Evolutionary conservation across 2,113 vertebrate genomes (phyloP).

Genomic region (Leptobrachium leishanense): DNA sequence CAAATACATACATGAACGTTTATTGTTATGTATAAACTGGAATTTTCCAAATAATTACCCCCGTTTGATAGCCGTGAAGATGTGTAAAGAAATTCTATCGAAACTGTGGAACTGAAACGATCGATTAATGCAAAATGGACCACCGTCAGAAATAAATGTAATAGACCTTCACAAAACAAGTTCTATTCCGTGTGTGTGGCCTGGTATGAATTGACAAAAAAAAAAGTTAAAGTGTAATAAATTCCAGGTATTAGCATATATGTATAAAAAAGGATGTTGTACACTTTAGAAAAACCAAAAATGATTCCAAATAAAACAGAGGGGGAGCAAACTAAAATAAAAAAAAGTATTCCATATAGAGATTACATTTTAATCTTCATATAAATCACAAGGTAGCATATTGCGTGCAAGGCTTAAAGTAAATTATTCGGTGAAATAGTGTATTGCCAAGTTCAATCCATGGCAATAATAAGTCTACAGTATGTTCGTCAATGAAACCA

Average conservation of each 20-base stretch:
- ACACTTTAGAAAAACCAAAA: constrained; percentile 69
- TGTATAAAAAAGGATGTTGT: constrained; percentile 61
- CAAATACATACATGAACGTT: no score
- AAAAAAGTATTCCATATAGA: constrained; percentile 73
- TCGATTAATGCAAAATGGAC: constrained; percentile 17
- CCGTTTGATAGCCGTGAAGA: no score
- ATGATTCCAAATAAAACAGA: constrained; percentile 57
- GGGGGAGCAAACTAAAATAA: constrained; percentile 52
- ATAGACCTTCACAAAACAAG: not conserved
- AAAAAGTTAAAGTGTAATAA: not conserved
- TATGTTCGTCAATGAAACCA: constrained; percentile 62
- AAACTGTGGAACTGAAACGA: not conserved
- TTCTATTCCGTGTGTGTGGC: not conserved
- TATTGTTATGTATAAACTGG: no score
- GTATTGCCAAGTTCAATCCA: constrained; percentile 74
- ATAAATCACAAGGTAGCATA: constrained; percentile 77
- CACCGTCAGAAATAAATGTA: not conserved
- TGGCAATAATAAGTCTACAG: constrained; percentile 61
- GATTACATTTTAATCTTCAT: constrained; percentile 76
- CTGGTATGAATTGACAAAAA: not conserved
- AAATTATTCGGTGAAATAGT: constrained; percentile 67
- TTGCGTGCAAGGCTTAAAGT: constrained; percentile 77
- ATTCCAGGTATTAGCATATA: constrained; percentile 3
- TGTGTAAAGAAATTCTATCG: not conserved
- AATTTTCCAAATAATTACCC: no score